Base-by-base conservation (phyloP, 2,113 vertebrate genomes). In the Microcebus jonahi region DNA sequence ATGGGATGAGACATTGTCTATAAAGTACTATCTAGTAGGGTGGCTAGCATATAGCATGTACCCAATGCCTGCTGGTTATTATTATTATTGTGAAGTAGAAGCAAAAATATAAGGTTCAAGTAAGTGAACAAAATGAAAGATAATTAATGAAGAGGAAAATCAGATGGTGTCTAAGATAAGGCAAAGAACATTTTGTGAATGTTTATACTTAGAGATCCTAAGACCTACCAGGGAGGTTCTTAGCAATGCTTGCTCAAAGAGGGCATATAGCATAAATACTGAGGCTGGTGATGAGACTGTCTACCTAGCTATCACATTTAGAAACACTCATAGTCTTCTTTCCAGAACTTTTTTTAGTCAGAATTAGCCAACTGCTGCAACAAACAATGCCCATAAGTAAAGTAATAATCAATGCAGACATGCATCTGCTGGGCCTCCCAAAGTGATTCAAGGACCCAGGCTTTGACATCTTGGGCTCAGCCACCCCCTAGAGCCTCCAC, bases 71-170 rank as follows among this genome's bases (percentile, higher is more conserved):
- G 11, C 39, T 85, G 36, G 13, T 9, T 68, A 0, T 45, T 68
- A 45, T 71, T 25, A 7, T 8, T 25, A 20, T 53, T 67, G 21
- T 53, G 25, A 79, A 53, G 57, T 68, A 31, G 68, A 71, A 80
- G 1, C 18, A 88, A 68, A 96, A 80, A 36, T n/a, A 6, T 42
- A 50, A 92, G 45, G 9, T 83, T 67, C 10, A 81, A 70, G 5
- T 39, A 50, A 88, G 39, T 80, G 21, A 65, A 87, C 34, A 84
- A 94, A 77, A 53, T 50, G 17, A 76, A 63, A 61, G 20, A 18
- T 39, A 61, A 29, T 7, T 65, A 18, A 23, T 77, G 18, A 90
- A 76, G 88, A 92, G 39, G 25, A 71, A 83, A 87, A 88, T 34
- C 4, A 76, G n/a, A 13, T 53, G 34, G 29, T 36, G 0, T 36